Conservation (phyloP, 2,113 vertebrate species). For the Rhombomys opimus region DNA sequence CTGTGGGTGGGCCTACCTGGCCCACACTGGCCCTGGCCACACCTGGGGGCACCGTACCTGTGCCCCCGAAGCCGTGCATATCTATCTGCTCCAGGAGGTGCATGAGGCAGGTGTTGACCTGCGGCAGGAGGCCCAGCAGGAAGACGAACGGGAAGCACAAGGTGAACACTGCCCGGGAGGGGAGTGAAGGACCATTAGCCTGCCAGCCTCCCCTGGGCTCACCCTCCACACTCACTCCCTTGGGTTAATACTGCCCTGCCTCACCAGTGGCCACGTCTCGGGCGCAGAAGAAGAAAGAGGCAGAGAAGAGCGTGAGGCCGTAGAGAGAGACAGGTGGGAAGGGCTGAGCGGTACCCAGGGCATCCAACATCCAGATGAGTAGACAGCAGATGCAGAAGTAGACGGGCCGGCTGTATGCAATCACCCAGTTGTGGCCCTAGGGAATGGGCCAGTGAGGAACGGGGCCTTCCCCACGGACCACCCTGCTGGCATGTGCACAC, state of each 20-base stretch:
- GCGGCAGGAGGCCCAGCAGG: constrained; percentile 94
- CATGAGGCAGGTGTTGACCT: constrained; percentile 96
- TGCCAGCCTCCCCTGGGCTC: accelerated
- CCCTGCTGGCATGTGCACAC: accelerated
- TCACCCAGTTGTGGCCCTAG: constrained; percentile 91
- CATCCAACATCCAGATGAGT: constrained; percentile 88
- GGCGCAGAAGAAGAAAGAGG: constrained; percentile 87
- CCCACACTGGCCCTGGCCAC: not conserved
- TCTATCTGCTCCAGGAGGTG: constrained; percentile 95
- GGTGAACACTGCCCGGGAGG: constrained; percentile 88
- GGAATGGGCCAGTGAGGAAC: not conserved
- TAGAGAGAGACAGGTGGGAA: constrained; percentile 87
- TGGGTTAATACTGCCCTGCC: not conserved
- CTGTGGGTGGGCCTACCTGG: not conserved
- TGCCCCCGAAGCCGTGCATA: constrained; percentile 95
- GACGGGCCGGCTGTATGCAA: constrained; percentile 89
- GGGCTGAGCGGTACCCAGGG: constrained; percentile 84
- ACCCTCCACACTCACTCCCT: not conserved
- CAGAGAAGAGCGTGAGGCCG: constrained; percentile 87
- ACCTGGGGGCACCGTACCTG: constrained; percentile 83
- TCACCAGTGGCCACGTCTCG: constrained; percentile 88
- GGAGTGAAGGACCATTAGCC: accelerated
- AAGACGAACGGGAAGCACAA: constrained; percentile 94
- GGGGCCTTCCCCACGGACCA: not conserved
- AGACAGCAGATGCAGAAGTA: constrained; percentile 90